A percentile compares a stretch with the other conserved stretches of the same genome.
Evolutionary conservation across 2,797 vertebrate genomes (phyloP).

Genomic region (Cyprinodon diabolis): DNA sequence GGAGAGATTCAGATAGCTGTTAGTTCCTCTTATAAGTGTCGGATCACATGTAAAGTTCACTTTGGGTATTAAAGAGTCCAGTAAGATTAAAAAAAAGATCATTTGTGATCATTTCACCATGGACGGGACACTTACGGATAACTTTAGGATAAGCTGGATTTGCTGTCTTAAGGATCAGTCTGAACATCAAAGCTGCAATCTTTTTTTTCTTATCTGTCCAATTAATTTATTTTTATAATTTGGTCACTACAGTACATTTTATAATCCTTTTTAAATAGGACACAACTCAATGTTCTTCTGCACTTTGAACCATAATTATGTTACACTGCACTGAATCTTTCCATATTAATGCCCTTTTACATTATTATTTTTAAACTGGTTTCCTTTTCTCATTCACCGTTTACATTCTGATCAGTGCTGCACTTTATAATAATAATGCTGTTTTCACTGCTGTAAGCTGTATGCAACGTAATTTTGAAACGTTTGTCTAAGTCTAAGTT

Average conservation of each 20-base stretch:
- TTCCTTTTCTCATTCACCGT: too few relatives aligned
- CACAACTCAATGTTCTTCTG: too few relatives aligned
- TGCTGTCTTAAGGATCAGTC: not conserved
- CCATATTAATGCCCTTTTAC: too few relatives aligned
- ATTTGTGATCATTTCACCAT: not conserved
- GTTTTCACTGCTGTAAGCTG: too few relatives aligned
- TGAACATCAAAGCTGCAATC: not conserved
- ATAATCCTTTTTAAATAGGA: not conserved
- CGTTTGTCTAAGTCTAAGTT: too few relatives aligned
- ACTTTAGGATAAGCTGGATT: not conserved
- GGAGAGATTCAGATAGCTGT: slow-evolving; percentile 12
- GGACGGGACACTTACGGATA: not conserved
- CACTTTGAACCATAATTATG: too few relatives aligned
- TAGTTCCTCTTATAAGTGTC: not conserved
- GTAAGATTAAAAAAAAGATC: not conserved
- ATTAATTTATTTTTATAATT: not conserved
- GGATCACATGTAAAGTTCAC: not conserved
- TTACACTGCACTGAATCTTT: too few relatives aligned
- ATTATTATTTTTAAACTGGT: too few relatives aligned
- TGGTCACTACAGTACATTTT: not conserved
- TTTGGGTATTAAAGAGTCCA: not conserved
- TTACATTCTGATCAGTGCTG: too few relatives aligned
- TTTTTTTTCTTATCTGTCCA: not conserved
- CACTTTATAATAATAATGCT: too few relatives aligned
- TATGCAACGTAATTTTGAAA: too few relatives aligned